Conservation (phyloP, 2,797 vertebrate species). For the Sylvilagus floridanus region DNA sequence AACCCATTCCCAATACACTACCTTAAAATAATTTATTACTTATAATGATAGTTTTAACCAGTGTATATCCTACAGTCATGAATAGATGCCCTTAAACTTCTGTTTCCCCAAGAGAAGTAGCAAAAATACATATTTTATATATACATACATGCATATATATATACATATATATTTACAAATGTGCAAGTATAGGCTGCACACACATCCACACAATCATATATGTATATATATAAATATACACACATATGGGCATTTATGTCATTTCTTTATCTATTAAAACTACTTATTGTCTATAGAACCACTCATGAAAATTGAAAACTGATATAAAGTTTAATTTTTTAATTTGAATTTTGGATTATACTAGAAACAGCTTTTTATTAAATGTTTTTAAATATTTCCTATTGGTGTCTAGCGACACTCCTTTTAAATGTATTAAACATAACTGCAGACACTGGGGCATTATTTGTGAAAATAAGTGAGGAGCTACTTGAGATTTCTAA, state of each 20-base stretch:
- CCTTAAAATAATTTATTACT: slow-evolving; percentile 67
- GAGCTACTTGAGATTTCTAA: slow-evolving; percentile 51
- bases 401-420: slow-evolving; percentile 3
- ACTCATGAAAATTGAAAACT: slow-evolving; percentile 85
- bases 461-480: slow-evolving; percentile 52
- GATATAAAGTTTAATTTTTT: slow-evolving; percentile 80
- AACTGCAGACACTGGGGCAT: not conserved
- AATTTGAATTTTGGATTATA: slow-evolving; percentile 80
- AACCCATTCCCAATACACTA: not conserved
- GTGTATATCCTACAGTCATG: slow-evolving; percentile 61
- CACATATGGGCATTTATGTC: slow-evolving; percentile 74
- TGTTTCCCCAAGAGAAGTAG: slow-evolving; percentile 63
- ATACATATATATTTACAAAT: too few relatives aligned
- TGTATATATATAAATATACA: too few relatives aligned
- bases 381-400: slow-evolving; percentile 18
- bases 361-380: slow-evolving; percentile 76
- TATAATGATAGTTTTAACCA: slow-evolving; percentile 67
- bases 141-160: too few relatives aligned
- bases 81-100: slow-evolving; percentile 70
- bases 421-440: slow-evolving; percentile 56
- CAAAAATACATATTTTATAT: slow-evolving; percentile 64
- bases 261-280: slow-evolving; percentile 83
- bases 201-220: too few relatives aligned
- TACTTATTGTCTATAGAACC: slow-evolving; percentile 82
- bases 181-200: too few relatives aligned